Percentiles rank a stretch among this genome's conserved stretches.
phyloP scores from a whole-genome alignment of 1,140 invertebrate genomes.

The Scaptomyza graminum region DNA sequence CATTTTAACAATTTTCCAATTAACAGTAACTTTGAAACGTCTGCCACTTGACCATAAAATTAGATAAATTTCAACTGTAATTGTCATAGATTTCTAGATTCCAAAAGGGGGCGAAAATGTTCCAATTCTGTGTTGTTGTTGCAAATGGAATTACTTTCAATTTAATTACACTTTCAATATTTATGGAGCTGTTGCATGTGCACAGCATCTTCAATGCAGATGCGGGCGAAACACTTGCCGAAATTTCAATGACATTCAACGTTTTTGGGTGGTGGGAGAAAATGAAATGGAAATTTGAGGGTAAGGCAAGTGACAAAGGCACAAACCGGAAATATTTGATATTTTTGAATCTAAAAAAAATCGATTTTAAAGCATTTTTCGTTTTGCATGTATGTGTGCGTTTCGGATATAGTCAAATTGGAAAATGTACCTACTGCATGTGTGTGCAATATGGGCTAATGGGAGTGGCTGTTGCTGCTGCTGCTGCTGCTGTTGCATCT shows the following conservation, averaged over 20 bases:
- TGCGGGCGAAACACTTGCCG: slow-evolving; percentile 27
- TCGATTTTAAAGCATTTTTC: slow-evolving; percentile 53
- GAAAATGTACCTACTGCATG: slow-evolving; percentile 28
- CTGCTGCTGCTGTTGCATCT: background rate
- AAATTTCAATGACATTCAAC: slow-evolving; percentile 36
- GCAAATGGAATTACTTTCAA: slow-evolving; percentile 57
- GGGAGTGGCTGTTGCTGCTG: slow-evolving; percentile 19
- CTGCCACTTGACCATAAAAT: slow-evolving; percentile 35
- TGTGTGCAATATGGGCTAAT: slow-evolving; percentile 12
- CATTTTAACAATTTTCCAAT: slow-evolving; percentile 66
- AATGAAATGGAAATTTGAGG: background rate
- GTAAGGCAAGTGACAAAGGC: background rate
- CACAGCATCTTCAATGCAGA: slow-evolving; percentile 6
- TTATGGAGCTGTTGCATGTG: slow-evolving; percentile 51
- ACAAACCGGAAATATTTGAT: slow-evolving; percentile 19
- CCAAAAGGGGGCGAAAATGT: slow-evolving; percentile 15
- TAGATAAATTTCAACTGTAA: slow-evolving; percentile 66
- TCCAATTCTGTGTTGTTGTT: slow-evolving; percentile 29
- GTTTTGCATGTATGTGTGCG: slow-evolving; percentile 14
- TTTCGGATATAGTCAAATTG: slow-evolving; percentile 42
- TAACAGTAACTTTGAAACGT: slow-evolving; percentile 65
- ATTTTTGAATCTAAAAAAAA: slow-evolving; percentile 49
- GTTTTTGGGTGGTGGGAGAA: background rate
- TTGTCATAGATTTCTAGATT: slow-evolving; percentile 60
- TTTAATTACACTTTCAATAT: slow-evolving; percentile 61